Conservation (phyloP, 2,888 invertebrate genomes). For the Tachystola acroxantha region DNA sequence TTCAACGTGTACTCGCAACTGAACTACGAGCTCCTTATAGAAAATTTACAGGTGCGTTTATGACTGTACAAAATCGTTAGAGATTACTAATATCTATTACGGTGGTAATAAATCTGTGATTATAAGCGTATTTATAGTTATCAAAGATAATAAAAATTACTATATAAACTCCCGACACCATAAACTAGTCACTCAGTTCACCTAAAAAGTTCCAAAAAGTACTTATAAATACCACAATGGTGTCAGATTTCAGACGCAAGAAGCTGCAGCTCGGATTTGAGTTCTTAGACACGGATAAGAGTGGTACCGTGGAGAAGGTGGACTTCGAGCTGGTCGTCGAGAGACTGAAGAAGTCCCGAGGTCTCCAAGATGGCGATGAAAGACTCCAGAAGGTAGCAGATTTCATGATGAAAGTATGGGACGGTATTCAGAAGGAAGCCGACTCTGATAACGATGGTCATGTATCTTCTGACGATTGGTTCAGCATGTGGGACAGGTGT, state of each 20-base stretch:
- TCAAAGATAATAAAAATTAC: not conserved
- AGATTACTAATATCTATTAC: not conserved
- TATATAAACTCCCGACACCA: not conserved
- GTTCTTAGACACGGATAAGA: conserved; percentile 89
- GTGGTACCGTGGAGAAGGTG: conserved; percentile 87
- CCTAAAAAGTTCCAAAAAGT: too few relatives aligned
- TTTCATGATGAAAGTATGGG: conserved; percentile 86
- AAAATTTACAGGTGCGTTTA: too few relatives aligned
- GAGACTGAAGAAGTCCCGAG: not conserved
- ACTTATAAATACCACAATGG: conserved; percentile 32
- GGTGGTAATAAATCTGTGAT: not conserved
- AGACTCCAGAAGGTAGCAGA: conserved; percentile 7
- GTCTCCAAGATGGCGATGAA: not conserved
- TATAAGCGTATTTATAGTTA: not conserved
- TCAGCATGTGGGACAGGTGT: not conserved
- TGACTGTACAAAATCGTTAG: not conserved
- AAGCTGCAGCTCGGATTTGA: conserved; percentile 88
- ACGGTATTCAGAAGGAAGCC: conserved; percentile 83
- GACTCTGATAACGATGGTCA: conserved; percentile 87
- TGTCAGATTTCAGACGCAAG: conserved; percentile 87
- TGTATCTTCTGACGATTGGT: conserved; percentile 89
- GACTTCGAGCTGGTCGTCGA: not conserved
- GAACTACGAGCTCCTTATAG: too few relatives aligned
- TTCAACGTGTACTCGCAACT: too few relatives aligned
- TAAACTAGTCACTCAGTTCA: not conserved